Percentiles rank a stretch among this genome's conserved stretches.
phyloP scores from a whole-genome alignment of 2,113 vertebrate species.

The Ceuthmochares aereus region DNA sequence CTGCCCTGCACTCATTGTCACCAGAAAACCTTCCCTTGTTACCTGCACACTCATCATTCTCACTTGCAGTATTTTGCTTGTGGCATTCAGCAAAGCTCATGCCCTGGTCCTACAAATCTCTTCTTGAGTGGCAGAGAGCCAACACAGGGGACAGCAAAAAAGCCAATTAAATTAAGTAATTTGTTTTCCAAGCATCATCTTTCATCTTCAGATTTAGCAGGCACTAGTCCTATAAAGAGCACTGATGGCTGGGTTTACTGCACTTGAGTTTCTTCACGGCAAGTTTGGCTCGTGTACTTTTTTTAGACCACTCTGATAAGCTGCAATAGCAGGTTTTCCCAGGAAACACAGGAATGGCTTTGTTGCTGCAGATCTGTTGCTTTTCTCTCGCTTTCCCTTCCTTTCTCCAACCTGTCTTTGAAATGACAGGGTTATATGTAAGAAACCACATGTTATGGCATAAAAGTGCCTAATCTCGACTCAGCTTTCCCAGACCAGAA shows the following conservation, averaged over 20 bases:
- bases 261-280: neutral
- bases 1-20: neutral
- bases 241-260: neutral
- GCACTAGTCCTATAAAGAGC: neutral
- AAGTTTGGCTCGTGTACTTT: fast-evolving
- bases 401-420: neutral
- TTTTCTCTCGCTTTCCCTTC: neutral
- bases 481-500: neutral
- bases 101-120: neutral
- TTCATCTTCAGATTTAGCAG: neutral
- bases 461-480: neutral
- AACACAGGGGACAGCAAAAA: neutral
- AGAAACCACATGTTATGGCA: neutral
- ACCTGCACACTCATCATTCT: neutral
- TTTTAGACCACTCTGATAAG: neutral
- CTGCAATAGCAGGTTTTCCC: neutral
- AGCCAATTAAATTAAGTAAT: neutral
- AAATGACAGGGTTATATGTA: neutral
- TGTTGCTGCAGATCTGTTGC: neutral
- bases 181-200: neutral
- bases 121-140: neutral
- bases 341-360: neutral
- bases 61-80: neutral
- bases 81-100: neutral
- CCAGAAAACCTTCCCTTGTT: neutral